Percentiles rank a stretch among this genome's conserved stretches.
These are phyloP conservation scores for Choloepus didactylus DNA, from an alignment of 2,797 vertebrate genomes.

Conservation along the genomic window DNA sequence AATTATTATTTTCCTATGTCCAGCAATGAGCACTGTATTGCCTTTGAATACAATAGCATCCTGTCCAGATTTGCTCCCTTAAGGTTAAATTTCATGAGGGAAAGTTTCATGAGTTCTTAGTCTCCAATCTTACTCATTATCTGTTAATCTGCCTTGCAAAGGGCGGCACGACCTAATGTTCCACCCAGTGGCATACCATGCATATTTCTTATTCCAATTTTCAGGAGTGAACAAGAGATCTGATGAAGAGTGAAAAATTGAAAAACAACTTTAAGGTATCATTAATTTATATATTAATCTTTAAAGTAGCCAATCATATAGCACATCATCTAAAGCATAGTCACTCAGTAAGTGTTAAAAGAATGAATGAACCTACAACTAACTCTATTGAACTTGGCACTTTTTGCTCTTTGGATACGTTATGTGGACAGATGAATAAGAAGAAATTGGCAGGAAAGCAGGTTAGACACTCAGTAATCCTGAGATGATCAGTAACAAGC, in stretches of 20 bases:
- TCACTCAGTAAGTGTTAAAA: background rate
- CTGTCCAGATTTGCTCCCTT: background rate
- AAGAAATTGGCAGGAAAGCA: conserved; percentile 28
- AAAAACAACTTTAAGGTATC: background rate
- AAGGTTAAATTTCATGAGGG: background rate
- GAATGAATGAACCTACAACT: background rate
- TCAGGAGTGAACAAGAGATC: background rate
- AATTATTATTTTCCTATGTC: background rate
- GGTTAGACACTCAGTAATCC: background rate
- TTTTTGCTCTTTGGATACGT: background rate
- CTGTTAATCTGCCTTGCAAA: background rate
- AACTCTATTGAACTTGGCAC: background rate
- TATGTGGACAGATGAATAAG: conserved; percentile 2
- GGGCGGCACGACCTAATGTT: background rate
- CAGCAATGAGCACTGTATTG: background rate
- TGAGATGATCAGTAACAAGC: background rate
- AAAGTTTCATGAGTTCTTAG: background rate
- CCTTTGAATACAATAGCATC: background rate
- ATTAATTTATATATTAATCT: background rate
- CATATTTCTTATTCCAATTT: background rate
- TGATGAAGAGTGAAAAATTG: background rate
- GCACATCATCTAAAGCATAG: background rate
- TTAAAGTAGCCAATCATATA: background rate
- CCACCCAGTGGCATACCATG: background rate
- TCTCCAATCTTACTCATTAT: background rate